A percentile compares a stretch with the other conserved stretches of the same genome.
phyloP scores from a whole-genome alignment of 2,113 vertebrate species.

The Catagonus wagneri region DNA sequence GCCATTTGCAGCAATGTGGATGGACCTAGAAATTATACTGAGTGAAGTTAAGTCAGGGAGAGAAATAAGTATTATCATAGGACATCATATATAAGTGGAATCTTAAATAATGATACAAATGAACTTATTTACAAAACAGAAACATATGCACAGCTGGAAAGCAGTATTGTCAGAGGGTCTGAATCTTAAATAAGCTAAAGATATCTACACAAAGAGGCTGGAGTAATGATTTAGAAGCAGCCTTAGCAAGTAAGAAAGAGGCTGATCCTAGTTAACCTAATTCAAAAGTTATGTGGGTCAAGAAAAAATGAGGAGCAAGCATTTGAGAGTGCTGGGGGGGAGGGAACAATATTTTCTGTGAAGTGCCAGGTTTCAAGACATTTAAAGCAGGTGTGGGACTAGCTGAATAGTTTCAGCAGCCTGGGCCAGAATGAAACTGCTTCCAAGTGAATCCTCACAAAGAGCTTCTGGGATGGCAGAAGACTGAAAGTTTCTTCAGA shows the following conservation, averaged over 20 bases:
- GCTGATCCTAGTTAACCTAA: not conserved
- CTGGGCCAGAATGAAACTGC: not conserved
- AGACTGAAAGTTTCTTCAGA: not conserved
- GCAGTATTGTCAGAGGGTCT: not conserved
- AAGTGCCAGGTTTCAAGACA: slow-evolving; percentile 1
- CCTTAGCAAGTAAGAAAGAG: not conserved
- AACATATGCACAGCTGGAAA: not conserved
- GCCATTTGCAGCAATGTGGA: no score
- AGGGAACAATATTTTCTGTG: not conserved
- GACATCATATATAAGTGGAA: no score
- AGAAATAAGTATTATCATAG: no score
- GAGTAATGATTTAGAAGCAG: slow-evolving; percentile 10
- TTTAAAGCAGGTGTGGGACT: not conserved
- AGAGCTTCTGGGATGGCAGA: not conserved
- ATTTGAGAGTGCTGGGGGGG: not conserved
- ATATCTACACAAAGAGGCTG: not conserved
- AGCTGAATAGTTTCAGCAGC: not conserved
- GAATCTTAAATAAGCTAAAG: slow-evolving; percentile 2
- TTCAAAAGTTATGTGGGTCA: not conserved
- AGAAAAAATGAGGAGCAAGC: not conserved
- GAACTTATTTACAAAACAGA: no score
- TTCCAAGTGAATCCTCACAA: not conserved
- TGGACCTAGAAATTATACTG: no score
- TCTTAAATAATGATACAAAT: no score
- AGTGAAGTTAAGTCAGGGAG: no score